Evolutionary conservation across 2,888 invertebrate genomes (phyloP), one percentile per base, ranked within the genome.

Genomic region (Nematopogon swammerdamellus): DNA sequence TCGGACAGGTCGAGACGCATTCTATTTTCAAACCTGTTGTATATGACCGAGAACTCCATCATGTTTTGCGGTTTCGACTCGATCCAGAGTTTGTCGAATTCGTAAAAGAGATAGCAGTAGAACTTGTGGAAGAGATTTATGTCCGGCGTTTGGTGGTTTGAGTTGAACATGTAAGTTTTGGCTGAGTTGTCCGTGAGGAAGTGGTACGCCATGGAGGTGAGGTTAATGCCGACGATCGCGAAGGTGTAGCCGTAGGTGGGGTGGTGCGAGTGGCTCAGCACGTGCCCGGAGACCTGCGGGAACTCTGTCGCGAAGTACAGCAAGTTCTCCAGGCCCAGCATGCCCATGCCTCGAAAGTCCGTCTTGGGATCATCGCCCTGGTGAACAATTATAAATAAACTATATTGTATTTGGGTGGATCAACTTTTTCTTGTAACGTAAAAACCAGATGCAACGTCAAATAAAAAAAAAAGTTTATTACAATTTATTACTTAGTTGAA

Each of bases 331-430:
- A 99, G 74, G 8, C 97, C 97, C 43, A 99, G 80, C 52, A 97
- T 70, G 19, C 98, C 98, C 97, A 98, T 98, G 53, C 98, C 98
- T 48, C 98, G 86, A 64, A 99, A 99, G 75, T 99, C 98, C 1
- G 98, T 98, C 70, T 93, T 92, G 0, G 98, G 98, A 80, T 99
- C 97, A 62, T 95, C 94, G 16, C 98, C 98, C 83, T 88, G 82
- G n/a, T n/a, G n/a, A n/a, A n/a, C n/a, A n/a, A n/a, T n/a, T n/a
- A n/a, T n/a, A n/a, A n/a, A n/a, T n/a, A n/a, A n/a, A n/a, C n/a
- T n/a, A n/a, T n/a, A n/a, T n/a, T n/a, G n/a, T n/a, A n/a, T n/a
- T n/a, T n/a, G n/a, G n/a, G n/a, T n/a, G n/a, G n/a, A n/a, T n/a
- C n/a, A n/a, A n/a, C n/a, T n/a, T n/a, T n/a, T n/a, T n/a, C n/a